These are phyloP conservation scores for Sardina pilchardus DNA, from an alignment of 2,113 vertebrate genomes.

Conservation along the genomic window DNA sequence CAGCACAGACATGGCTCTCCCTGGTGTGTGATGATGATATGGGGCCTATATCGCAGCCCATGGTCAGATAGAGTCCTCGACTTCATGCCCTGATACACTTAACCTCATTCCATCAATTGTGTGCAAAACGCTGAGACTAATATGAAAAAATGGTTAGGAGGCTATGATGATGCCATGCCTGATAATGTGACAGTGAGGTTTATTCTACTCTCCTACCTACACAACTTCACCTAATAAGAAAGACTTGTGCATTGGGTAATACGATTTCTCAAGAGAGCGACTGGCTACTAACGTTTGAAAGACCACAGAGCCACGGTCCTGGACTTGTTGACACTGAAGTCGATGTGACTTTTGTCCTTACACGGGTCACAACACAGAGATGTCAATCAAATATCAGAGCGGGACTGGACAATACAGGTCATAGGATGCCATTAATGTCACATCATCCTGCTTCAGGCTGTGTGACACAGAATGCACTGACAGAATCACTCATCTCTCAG, in stretches of 20 bases:
- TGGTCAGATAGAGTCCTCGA: background rate
- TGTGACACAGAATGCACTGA: background rate
- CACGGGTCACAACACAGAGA: background rate
- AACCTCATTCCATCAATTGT: background rate
- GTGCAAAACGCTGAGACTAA: constrained; percentile 11
- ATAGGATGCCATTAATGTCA: background rate
- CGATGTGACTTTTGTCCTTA: constrained; percentile 3
- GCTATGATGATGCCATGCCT: background rate
- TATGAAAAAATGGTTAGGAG: background rate
- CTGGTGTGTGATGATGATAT: background rate
- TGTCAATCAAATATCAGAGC: background rate
- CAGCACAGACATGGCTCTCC: background rate
- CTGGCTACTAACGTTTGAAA: background rate
- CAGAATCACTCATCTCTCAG: background rate
- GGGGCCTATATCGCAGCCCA: background rate
- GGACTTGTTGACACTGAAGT: background rate
- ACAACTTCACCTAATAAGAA: background rate
- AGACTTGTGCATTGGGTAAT: background rate
- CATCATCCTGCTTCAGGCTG: background rate
- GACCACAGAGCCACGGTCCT: background rate
- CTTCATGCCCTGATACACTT: constrained; percentile 9
- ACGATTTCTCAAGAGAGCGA: background rate
- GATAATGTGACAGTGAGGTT: background rate
- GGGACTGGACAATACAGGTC: background rate
- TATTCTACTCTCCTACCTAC: background rate